A percentile compares a stretch with the other conserved stretches of the same genome.
Evolutionary conservation across 2,113 vertebrate genomes (phyloP).

Genomic region (Sylvilagus bachmani): DNA sequence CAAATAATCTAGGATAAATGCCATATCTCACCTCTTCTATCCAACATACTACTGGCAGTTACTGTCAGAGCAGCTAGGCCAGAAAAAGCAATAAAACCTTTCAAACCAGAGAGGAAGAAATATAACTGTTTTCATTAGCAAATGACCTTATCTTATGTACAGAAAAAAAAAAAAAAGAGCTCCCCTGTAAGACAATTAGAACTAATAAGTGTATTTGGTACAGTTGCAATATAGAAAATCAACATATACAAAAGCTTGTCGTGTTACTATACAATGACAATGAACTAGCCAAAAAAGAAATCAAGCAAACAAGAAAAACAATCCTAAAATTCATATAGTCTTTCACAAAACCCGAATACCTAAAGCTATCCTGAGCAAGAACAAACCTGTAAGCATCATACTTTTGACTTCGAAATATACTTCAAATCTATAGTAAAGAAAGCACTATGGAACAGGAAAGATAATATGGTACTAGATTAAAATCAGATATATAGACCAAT

Average conservation of each 20-base stretch:
- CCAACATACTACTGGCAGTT: not conserved
- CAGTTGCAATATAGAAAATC: not conserved
- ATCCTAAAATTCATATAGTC: not conserved
- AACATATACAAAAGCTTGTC: no score
- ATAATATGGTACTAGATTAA: no score
- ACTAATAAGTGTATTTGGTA: not conserved
- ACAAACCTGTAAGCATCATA: not conserved
- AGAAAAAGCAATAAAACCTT: not conserved
- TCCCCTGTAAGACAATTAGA: not conserved
- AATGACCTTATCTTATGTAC: not conserved
- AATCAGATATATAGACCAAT: no score
- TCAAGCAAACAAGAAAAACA: not conserved
- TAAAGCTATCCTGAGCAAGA: not conserved
- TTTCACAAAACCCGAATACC: not conserved
- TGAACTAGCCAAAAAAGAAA: no score
- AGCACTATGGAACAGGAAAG: no score
- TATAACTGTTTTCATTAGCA: not conserved
- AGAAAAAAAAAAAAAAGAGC: no score
- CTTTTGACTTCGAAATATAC: not conserved
- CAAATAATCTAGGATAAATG: not conserved
- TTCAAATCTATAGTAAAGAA: no score
- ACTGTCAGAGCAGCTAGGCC: not conserved
- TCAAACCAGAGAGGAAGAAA: not conserved
- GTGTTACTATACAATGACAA: no score
- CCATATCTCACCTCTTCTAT: not conserved